Evolutionary conservation across 2,113 vertebrate genomes (phyloP).

Genomic region (Myrmecobius fasciatus): DNA sequence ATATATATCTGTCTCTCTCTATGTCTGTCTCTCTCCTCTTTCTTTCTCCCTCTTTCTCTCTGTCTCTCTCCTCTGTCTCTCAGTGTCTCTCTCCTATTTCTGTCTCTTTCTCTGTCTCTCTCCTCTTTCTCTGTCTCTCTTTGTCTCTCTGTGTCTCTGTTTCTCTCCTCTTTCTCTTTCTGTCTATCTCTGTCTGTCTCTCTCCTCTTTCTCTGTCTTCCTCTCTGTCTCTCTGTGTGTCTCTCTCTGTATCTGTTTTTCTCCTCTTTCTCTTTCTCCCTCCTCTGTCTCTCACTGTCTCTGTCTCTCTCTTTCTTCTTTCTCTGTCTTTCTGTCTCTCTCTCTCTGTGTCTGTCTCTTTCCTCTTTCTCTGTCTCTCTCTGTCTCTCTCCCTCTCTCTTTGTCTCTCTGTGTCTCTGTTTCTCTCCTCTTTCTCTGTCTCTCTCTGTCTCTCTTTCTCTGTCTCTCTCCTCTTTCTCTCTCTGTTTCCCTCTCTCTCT

Average conservation of each 20-base stretch:
- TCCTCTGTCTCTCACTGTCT: not conserved
- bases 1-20: not conserved
- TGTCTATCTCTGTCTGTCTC: too few relatives aligned
- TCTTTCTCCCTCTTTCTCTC: not conserved
- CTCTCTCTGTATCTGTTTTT: not conserved
- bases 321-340: too few relatives aligned
- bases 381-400: not conserved
- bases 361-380: not conserved
- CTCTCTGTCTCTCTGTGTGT: not conserved
- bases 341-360: too few relatives aligned
- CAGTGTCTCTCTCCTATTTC: not conserved
- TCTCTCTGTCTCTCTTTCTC: too few relatives aligned
- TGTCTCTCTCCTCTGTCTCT: not conserved
- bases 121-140: too few relatives aligned
- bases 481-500: too few relatives aligned
- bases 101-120: too few relatives aligned
- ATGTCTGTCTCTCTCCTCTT: not conserved
- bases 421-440: not conserved
- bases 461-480: too few relatives aligned
- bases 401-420: not conserved
- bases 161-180: too few relatives aligned
- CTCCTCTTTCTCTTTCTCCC: too few relatives aligned
- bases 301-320: not conserved
- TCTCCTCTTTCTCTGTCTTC: not conserved
- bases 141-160: too few relatives aligned